Evolutionary conservation across 2,888 invertebrate species (phyloP), one percentile per base, ranked within the genome.

Genomic region (Caenorhabditis afra): DNA sequence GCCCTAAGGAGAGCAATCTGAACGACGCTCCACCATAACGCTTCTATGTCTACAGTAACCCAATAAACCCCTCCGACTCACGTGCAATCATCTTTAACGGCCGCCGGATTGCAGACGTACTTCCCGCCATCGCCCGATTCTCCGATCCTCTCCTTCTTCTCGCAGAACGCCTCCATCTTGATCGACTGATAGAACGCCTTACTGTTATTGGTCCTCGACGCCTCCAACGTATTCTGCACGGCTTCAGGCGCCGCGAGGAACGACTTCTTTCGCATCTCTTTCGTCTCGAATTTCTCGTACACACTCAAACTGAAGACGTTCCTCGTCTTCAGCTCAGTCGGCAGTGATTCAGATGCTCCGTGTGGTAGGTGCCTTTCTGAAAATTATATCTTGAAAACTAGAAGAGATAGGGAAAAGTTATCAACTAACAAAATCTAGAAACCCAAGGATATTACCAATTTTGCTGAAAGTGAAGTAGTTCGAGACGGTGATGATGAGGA

Each of bases 41-140:
- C n/a, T n/a, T n/a, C n/a, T n/a, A n/a, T n/a, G n/a, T n/a, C n/a
- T n/a, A n/a, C n/a, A n/a, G n/a, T n/a, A n/a, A n/a, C n/a, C n/a
- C n/a, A n/a, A n/a, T n/a, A n/a, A n/a, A n/a, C 52, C 5, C 18
- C 18, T 4, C 7, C 35, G 39, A 68, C 68, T 70, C 23, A 70
- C 66, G 61, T 65, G 50, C 76, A 76, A 16, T 76, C 49, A 2
- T 65, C 14, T 35, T 20, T 61, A 7, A 64, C 70, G 39, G 20
- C 39, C 18, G 20, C 22, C 52, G 81, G 78, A 44, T 58, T 62
- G 41, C 78, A 79, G 14, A 81, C 78, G 52, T 66, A 75, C 49
- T 81, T 81, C n/a, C 81, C 81, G 11, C 81, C 81, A 49, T 81
- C 81, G 18, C 70, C 78, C 22, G 29, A 45, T n/a, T 61, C 78